A percentile compares a stretch with the other conserved stretches of the same genome.
Conservation (phyloP, 2,797 vertebrate genomes). For the Diplodus sargus region DNA sequence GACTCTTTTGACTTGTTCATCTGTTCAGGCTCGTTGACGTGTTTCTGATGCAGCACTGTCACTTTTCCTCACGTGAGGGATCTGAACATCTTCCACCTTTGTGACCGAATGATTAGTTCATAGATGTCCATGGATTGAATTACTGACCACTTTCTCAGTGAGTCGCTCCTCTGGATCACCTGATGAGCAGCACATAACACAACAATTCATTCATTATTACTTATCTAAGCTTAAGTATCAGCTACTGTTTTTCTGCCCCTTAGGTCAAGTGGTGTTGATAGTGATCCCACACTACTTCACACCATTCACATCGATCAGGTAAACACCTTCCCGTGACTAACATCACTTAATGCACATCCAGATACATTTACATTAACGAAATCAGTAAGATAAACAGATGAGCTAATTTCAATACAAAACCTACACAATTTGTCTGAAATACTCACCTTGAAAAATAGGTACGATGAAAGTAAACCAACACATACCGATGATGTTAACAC, state of each 20-base stretch:
- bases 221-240: not conserved
- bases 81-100: not conserved
- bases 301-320: not conserved
- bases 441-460: not conserved
- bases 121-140: not conserved
- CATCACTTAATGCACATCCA: not conserved
- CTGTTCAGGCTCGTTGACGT: not conserved
- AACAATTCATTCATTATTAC: not conserved
- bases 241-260: not conserved
- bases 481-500: not conserved
- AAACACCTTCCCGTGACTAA: not conserved
- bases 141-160: not conserved
- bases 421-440: not conserved
- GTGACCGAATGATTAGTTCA: not conserved
- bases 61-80: not conserved
- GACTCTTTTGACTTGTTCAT: no score
- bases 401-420: not conserved
- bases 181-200: not conserved
- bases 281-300: not conserved
- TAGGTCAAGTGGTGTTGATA: no score
- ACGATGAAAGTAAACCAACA: not conserved
- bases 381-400: no score
- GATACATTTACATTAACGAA: no score
- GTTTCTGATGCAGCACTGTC: no score
- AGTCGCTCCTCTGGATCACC: not conserved